Evolutionary conservation across 2,888 invertebrate genomes (phyloP).

Genomic region (Harpagoxenus sublaevis): DNA sequence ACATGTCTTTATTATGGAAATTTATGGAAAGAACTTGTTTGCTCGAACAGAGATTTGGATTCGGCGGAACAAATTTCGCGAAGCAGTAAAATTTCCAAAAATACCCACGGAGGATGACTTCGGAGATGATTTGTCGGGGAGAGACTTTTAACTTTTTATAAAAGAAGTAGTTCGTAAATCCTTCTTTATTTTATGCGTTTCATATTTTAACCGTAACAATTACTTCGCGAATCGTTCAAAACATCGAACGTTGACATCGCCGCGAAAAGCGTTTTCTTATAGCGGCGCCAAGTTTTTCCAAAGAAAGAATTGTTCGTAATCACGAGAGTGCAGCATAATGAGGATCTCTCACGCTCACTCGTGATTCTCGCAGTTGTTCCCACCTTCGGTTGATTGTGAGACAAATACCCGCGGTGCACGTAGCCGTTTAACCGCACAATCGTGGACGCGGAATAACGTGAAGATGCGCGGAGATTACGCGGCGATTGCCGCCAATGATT

Average conservation of each 20-base stretch:
- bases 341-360: slow-evolving; percentile 58
- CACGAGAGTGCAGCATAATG: slow-evolving; percentile 58
- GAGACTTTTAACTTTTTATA: not conserved
- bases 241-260: not conserved
- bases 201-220: not conserved
- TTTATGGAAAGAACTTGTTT: not conserved
- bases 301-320: slow-evolving; percentile 54
- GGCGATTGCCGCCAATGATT: slow-evolving; percentile 37
- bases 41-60: not conserved
- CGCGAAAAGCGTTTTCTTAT: not conserved
- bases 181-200: not conserved
- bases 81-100: slow-evolving; percentile 1
- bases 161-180: slow-evolving; percentile 4
- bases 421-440: slow-evolving; percentile 45
- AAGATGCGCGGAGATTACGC: slow-evolving; percentile 16
- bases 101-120: not conserved
- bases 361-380: slow-evolving; percentile 46
- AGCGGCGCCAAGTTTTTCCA: slow-evolving; percentile 30
- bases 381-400: not conserved
- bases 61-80: not conserved
- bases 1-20: not conserved
- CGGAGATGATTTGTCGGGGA: not conserved
- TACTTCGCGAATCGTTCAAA: not conserved
- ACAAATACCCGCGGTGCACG: slow-evolving; percentile 47
- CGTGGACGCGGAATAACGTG: slow-evolving; percentile 18